Evolutionary conservation across 2,113 vertebrate genomes (phyloP), one percentile per base, ranked within the genome.

Genomic region (Gasterosteus nipponicus): DNA sequence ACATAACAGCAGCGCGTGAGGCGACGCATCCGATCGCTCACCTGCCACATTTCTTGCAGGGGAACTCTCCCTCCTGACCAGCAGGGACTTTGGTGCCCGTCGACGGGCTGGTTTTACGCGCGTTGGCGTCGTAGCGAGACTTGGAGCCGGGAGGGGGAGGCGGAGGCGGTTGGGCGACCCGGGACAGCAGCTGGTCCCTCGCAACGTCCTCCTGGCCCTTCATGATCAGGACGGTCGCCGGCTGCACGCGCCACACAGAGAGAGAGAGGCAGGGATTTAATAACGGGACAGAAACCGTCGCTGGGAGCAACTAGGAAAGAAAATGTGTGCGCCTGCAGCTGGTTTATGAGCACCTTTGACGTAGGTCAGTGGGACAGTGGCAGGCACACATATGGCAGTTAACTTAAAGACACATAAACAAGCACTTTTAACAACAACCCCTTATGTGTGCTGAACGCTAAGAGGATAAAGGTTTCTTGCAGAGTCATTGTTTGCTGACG

Each of bases 21-120:
- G 73, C 8, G 51, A 56, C 7, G 11, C 77, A 41, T 69, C 38
- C 7, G n/a, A 78, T 54, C 29, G 81, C 90, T 71, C 4, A 98
- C 98, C 97, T 97, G 94, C 97, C 98, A 63, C 98, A 99, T 85
- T 99, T 99, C 95, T 98, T 99, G 94, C 98, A 99, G 59, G 98
- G 98, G 92, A 99, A 99, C n/a, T 96, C 96, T 63, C 95, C 97
- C 81, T 98, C 98, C 81, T 94, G 95, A 51, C 84, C 95, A n/a
- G 92, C 93, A 3, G 94, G 80, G 47, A 41, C 88, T 83, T 98
- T 98, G 89, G 41, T 94, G 76, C 85, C 81, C 0, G 90, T 57
- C 0, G 89, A 22, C 41, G 94, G 77, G 78, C 81, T 87, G 53
- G 86, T 90, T 91, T 93, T 94, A 74, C 95, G 88, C 38, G 33